Conservation (phyloP, 2,888 invertebrate species). For the Chouioia cunea region DNA sequence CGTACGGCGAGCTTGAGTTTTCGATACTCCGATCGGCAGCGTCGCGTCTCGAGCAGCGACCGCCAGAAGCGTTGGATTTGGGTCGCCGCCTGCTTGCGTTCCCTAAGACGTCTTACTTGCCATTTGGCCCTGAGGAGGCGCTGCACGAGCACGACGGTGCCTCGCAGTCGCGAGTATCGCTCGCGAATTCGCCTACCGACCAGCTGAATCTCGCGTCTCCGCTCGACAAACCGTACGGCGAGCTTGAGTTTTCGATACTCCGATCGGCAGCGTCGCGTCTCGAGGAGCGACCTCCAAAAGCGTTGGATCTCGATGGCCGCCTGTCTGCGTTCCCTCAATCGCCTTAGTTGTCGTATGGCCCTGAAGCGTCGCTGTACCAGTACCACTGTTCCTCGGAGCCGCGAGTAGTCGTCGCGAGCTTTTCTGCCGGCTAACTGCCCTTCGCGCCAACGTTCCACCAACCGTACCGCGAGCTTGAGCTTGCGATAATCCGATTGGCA, state of each 20-base stretch:
- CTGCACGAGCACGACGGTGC: constrained; percentile 23
- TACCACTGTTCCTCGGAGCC: constrained; percentile 12
- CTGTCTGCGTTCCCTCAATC: constrained; percentile 3
- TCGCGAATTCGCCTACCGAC: too few species aligned
- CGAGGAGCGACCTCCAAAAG: constrained; percentile 51
- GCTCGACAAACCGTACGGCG: too few species aligned
- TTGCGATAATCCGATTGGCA: constrained; percentile 36
- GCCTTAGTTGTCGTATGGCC: neutral
- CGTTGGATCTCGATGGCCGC: constrained; percentile 63
- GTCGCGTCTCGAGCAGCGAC: constrained; percentile 46
- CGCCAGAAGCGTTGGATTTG: constrained; percentile 61
- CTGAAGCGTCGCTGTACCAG: constrained; percentile 17
- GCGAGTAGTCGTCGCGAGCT: constrained; percentile 45
- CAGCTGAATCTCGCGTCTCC: too few species aligned
- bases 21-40: constrained; percentile 38
- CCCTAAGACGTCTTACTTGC: neutral
- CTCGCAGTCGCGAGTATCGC: constrained; percentile 17
- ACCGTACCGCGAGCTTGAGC: constrained; percentile 48
- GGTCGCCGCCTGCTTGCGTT: constrained; percentile 48
- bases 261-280: constrained; percentile 42
- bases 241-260: constrained; percentile 31
- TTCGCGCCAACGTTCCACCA: constrained; percentile 53
- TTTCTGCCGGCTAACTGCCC: constrained; percentile 22
- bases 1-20: too few species aligned
- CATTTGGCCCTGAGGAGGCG: neutral